Conservation (phyloP, 2,113 vertebrate species). For the Mungos mungo region DNA sequence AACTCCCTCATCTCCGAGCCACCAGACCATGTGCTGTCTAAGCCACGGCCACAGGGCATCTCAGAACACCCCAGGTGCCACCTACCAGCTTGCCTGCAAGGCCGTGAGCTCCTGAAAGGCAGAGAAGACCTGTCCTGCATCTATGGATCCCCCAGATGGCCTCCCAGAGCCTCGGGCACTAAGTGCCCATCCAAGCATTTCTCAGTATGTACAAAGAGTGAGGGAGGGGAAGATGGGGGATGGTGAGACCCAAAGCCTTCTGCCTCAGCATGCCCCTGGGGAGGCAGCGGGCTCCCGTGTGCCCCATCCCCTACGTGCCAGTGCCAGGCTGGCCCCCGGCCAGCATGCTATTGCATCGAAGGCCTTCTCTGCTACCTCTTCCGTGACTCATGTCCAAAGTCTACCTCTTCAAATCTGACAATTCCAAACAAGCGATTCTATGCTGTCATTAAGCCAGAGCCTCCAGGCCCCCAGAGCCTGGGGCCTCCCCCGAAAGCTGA, state of each 20-base stretch:
- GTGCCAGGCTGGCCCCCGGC: neutral
- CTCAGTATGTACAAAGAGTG: neutral
- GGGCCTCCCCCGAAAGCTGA: neutral
- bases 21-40: accelerated
- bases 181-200: neutral
- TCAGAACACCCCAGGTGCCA: neutral
- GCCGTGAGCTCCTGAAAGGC: neutral
- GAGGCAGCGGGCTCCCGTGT: accelerated
- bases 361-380: neutral
- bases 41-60: accelerated
- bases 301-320: neutral
- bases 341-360: neutral
- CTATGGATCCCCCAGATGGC: neutral
- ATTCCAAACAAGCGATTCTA: neutral
- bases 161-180: neutral
- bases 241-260: accelerated
- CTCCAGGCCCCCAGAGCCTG: neutral
- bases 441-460: neutral
- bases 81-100: neutral
- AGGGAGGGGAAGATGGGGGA: neutral
- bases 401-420: neutral
- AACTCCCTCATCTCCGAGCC: neutral
- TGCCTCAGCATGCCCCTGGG: accelerated
- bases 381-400: neutral
- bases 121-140: neutral